Evolutionary conservation across 2,797 vertebrate species (phyloP), one percentile per base, ranked within the genome.

Genomic region (Carapus acus): DNA sequence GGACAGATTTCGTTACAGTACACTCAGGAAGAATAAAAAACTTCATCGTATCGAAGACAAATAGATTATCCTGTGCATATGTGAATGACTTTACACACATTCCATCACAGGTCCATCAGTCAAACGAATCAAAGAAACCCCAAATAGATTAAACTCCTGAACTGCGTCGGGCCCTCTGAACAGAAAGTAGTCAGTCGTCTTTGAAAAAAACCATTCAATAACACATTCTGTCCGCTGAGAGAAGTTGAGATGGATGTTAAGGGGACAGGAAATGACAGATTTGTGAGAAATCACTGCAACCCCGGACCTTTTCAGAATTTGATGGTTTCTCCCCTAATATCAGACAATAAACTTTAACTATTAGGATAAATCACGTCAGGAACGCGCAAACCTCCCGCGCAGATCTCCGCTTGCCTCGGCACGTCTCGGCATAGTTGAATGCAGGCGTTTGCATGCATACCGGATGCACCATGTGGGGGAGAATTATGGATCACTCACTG

Each of bases 291-390:
- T 38, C 17, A 49, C 44, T 18, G 43, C 16, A 40, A 55, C 24
- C n/a, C 7, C 9, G 13, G 6, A 18, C 42, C 56, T 66, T 72
- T 53, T 47, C 49, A 61, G 59, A 37, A 51, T 70, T 61, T 63
- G 22, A 6, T 27, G 19, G 7, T 3, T 42, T 63, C 45, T 48
- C 19, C 47, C 39, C 21, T 49, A 38, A 16, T 37, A 22, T 40
- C 19, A 61, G 21, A 56, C 37, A 21, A 33, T 20, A 22, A 17
- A 69, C 72, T 38, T 58, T 48, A 59, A 63, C 20, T 37, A 7
- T 54, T 34, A 23, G 69, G 67, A 77, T 74, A 72, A 78, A 72
- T 78, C 67, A 75, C 45, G 33, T 62, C 47, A 43, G 46, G 56
- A 55, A 64, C 58, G 52, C 61, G 53, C 67, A 34, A 52, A 45